A percentile compares a stretch with the other conserved stretches of the same genome.
phyloP scores from a whole-genome alignment of 2,888 invertebrate species.

The Gymnosoma rotundatum region DNA sequence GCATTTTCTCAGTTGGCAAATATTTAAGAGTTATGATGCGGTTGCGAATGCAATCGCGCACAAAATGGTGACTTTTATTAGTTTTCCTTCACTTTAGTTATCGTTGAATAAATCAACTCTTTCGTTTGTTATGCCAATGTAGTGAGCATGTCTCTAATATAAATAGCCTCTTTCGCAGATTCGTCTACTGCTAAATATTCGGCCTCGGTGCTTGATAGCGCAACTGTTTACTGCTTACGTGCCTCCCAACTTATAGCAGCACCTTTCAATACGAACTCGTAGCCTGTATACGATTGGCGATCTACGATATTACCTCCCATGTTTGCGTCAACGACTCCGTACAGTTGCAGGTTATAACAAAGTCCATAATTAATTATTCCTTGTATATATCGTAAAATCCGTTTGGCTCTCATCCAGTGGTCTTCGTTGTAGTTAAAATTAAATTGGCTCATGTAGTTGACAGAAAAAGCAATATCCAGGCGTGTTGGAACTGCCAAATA shows the following conservation, averaged over 20 bases:
- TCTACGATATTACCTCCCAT: constrained; percentile 66
- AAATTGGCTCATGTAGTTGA: too few relatives aligned
- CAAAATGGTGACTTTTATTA: constrained; percentile 59
- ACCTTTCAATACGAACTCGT: constrained; percentile 62
- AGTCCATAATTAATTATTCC: too few relatives aligned
- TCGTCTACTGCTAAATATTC: too few relatives aligned
- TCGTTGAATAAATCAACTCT: constrained; percentile 64
- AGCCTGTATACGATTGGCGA: constrained; percentile 69
- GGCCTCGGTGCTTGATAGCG: too few relatives aligned
- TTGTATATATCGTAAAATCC: too few relatives aligned
- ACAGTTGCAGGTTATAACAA: constrained; percentile 34
- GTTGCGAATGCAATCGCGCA: too few relatives aligned
- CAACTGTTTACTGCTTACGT: constrained; percentile 66
- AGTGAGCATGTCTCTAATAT: constrained; percentile 51
- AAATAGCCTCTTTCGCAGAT: constrained; percentile 66
- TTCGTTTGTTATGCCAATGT: constrained; percentile 39
- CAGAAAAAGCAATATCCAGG: constrained; percentile 55
- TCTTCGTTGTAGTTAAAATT: too few relatives aligned
- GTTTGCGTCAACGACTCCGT: constrained; percentile 68
- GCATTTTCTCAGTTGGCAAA: constrained; percentile 63
- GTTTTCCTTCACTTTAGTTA: constrained; percentile 66
- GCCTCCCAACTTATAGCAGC: constrained; percentile 69
- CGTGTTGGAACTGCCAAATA: constrained; percentile 66
- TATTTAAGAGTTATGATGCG: too few relatives aligned
- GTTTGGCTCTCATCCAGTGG: too few relatives aligned